Conservation (phyloP, 2,888 invertebrate genomes). For the Alentia gelatinosa region DNA sequence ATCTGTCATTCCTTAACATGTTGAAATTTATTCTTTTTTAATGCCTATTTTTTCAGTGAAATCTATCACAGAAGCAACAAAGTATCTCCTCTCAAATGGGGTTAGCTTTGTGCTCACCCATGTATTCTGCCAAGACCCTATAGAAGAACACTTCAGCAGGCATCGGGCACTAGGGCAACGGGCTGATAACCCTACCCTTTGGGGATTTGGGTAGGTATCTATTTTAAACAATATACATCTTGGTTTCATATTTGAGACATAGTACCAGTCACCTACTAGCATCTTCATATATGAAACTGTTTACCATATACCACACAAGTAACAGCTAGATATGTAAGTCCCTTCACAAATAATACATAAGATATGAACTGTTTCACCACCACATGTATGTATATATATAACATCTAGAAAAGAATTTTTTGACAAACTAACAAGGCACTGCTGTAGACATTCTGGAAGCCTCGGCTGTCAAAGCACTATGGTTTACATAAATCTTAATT, state of each 20-base stretch:
- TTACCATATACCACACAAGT: too few relatives aligned
- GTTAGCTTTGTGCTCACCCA: neutral
- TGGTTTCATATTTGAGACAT: neutral
- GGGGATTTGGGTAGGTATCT: slow-evolving; percentile 32
- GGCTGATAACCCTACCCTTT: neutral
- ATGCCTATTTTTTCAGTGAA: neutral
- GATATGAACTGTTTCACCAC: too few relatives aligned
- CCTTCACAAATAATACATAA: too few relatives aligned
- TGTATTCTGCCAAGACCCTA: slow-evolving; percentile 8
- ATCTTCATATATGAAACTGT: neutral
- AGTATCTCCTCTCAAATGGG: neutral
- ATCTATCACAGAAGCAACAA: neutral
- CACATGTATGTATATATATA: too few relatives aligned
- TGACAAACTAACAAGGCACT: too few relatives aligned
- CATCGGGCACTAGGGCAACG: neutral
- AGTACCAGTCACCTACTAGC: neutral
- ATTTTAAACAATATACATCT: neutral
- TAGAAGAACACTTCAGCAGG: slow-evolving; percentile 6
- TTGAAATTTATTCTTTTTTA: neutral
- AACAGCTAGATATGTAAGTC: too few relatives aligned
- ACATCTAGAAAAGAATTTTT: too few relatives aligned
- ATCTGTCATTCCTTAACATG: neutral
- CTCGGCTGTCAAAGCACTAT: neutral
- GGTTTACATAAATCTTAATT: neutral
- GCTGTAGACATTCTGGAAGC: too few relatives aligned